Evolutionary conservation across 2,888 invertebrate species (phyloP), one percentile per base, ranked within the genome.

Genomic region (Lasioglossum villosulum): DNA sequence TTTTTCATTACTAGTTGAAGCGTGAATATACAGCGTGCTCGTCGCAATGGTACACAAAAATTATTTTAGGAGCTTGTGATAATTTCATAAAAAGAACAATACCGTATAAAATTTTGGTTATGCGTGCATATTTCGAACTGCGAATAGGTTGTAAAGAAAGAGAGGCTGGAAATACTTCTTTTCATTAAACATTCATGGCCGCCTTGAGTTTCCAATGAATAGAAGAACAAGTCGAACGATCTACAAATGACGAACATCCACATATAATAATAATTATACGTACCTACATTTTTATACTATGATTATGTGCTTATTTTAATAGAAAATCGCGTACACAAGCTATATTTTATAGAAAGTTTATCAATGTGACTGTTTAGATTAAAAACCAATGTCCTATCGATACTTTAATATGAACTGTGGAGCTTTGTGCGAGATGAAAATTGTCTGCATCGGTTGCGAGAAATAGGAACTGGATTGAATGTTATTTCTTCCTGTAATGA

Each of bases 1-100:
- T 76, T 80, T 80, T 78, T 80, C 42, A 78, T 78, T 72, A 78
- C 73, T 59, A 45, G 52, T 70, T 70, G 37, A 77, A 70, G 39
- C 52, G 52, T 70, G 52, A 52, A 48, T 70, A 48, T 77, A 70
- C n/a, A 39, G 70, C 0, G 14, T 70, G 39, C 39, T 70, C 39
- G n/a, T 70, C 39, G 12, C 39, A n/a, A 70, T 37, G 23, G 37
- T 68, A 23, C 23, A n/a, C 37, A 37, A 37, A 0, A 68, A 34
- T n/a, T 39, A 6, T 70, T 70, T 39, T n/a, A 2, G 37, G 70
- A 39, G 39, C 70, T 70, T 39, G 14, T 70, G 37, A 70, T 39
- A 70, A 39, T 70, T 39, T 70, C 37, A 39, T 70, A n/a, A n/a
- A 70, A 70, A 37, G 4, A 23, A 66, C 2, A 19, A 1, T 68